Base-by-base conservation (phyloP, 1,140 invertebrate genomes). In the Drosophila nikananu region DNA sequence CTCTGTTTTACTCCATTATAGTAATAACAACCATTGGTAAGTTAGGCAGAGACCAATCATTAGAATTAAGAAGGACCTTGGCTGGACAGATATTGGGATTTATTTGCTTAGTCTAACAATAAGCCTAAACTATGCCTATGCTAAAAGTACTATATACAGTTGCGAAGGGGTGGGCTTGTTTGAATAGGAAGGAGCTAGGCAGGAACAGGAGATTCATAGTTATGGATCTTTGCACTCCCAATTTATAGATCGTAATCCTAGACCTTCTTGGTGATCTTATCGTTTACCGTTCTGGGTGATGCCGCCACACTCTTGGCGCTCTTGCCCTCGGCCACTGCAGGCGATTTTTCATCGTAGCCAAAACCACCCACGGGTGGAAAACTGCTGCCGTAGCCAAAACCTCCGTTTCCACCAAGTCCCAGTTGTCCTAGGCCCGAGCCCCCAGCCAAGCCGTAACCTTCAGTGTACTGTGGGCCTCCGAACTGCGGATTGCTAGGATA, bases 21-120 rank as follows among this genome's bases (percentile, higher is more conserved):
- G 98, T 99, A 52, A 99, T 99, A 86, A 99, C 98, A 1, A 99
- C 98, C 23, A 99, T 99, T 60, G 98, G 98, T 98, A 92, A 95
- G 95, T 93, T 46, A 5, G 12, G 25, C 12, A 21, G 13, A 19
- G 21, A n/a, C 1, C 10, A 12, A 27, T 19, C 5, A 58, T 1
- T 57, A 12, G 8, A 62, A 73, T n/a, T 12, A 27, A 19, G 0
- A 44, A 21, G 5, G n/a, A 21, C 13, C 10, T 7, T 13, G 35
- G 12, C 32, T 44, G 19, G 25, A 1, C 57, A 39, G 67, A 51
- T 15, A 71, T 55, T 44, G 49, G 39, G 25, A 35, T 63, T 62
- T 71, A 73, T 61, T 92, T 57, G 77, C 71, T 81, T 79, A 58
- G 35, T 48, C 51, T 54, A 63, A 55, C 32, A 39, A 7, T 55